Conservation (phyloP, 2,113 vertebrate genomes). For the Aegotheles bennettii region DNA sequence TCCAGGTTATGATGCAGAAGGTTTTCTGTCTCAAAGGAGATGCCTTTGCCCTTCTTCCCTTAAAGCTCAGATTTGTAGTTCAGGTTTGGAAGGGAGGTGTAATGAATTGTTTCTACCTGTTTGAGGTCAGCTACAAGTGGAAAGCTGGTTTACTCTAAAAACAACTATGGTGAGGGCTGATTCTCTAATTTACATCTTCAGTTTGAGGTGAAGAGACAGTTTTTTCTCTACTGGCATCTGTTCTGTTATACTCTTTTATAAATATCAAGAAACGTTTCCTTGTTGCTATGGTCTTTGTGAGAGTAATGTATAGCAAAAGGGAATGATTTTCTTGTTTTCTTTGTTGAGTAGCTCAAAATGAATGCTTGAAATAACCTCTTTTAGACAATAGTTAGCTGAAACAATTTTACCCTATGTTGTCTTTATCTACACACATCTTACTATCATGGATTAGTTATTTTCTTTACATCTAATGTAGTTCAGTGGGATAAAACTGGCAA, state of each 20-base stretch:
- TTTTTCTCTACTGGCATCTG: slow-evolving; percentile 9
- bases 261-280: slow-evolving; percentile 44
- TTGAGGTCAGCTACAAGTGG: neutral
- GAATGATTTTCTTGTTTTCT: neutral
- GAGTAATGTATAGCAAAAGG: neutral
- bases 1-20: neutral
- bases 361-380: neutral
- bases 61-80: neutral
- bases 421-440: neutral
- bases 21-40: neutral
- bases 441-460: neutral
- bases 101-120: neutral
- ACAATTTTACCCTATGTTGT: neutral
- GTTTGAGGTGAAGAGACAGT: neutral
- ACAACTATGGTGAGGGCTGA: neutral
- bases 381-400: neutral
- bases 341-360: neutral
- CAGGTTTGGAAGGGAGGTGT: neutral
- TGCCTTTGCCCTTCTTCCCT: neutral
- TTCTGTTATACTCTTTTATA: slow-evolving; percentile 29
- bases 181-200: neutral
- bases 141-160: neutral
- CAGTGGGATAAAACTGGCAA: neutral
- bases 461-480: neutral
- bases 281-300: slow-evolving; percentile 47